Conservation (phyloP, 2,113 vertebrate species). For the Salvator merianae region DNA sequence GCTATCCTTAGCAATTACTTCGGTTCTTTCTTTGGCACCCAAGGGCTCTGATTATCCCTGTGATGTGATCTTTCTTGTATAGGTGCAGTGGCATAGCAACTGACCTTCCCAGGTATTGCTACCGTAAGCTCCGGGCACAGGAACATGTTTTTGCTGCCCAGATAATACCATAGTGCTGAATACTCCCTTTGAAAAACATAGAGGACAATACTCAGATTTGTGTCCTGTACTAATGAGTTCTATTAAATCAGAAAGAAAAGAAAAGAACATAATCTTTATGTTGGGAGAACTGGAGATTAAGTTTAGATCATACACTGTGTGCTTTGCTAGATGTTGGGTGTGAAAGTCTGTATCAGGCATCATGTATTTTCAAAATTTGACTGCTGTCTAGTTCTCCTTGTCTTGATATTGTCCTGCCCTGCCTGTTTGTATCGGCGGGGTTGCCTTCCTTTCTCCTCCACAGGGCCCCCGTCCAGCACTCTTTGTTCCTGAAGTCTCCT, state of each 20-base stretch:
- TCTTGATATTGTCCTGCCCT: background rate
- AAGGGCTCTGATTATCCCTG: background rate
- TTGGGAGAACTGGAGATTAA: background rate
- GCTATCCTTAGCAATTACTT: background rate
- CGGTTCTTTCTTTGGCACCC: background rate
- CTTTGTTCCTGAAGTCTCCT: constrained; percentile 82
- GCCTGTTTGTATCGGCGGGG: background rate
- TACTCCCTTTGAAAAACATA: too few relatives aligned
- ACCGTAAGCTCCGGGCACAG: background rate
- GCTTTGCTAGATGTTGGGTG: background rate
- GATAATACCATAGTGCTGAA: background rate
- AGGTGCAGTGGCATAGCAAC: background rate
- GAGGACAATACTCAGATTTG: too few relatives aligned
- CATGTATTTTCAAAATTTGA: background rate
- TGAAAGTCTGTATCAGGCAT: background rate
- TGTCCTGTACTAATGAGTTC: too few relatives aligned
- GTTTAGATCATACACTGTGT: background rate
- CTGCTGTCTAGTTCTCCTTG: background rate
- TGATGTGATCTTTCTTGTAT: background rate
- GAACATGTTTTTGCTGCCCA: background rate
- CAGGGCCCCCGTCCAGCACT: constrained; percentile 82
- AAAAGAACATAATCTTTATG: background rate
- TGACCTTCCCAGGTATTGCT: background rate
- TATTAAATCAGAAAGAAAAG: background rate
- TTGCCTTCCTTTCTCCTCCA: background rate